A percentile compares a stretch with the other conserved stretches of the same genome.
Conservation (phyloP, 2,888 invertebrate species). For the Melieria picta region DNA sequence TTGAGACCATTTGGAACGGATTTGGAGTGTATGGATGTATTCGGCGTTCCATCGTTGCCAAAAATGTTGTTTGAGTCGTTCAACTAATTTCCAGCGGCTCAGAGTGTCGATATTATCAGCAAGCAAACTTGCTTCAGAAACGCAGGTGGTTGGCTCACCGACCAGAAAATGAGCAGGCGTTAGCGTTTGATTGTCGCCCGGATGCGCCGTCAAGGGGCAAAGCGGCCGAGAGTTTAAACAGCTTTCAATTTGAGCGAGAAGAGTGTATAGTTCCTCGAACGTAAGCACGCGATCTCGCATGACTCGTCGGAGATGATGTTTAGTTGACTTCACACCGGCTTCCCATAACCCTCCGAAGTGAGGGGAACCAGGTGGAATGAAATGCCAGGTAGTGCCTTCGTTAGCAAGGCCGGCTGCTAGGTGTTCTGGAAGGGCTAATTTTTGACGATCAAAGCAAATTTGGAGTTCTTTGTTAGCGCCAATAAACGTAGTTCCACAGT, state of each 20-base stretch:
- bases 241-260: constrained; percentile 27
- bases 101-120: background rate
- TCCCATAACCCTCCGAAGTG: too few relatives aligned
- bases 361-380: background rate
- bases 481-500: constrained; percentile 22
- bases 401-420: constrained; percentile 8
- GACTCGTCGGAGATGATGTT: constrained; percentile 22
- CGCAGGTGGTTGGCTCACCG: constrained; percentile 20
- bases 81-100: background rate
- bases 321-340: background rate
- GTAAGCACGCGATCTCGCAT: background rate
- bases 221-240: constrained; percentile 28
- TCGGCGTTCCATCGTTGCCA: constrained; percentile 38
- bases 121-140: constrained; percentile 16
- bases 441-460: constrained; percentile 8
- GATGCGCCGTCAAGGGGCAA: constrained; percentile 22
- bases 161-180: constrained; percentile 32
- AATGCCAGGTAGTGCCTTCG: constrained; percentile 1
- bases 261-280: constrained; percentile 21
- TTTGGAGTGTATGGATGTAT: constrained; percentile 22
- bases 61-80: constrained; percentile 37
- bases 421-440: constrained; percentile 1
- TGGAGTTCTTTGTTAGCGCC: constrained; percentile 19
- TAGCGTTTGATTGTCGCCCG: constrained; percentile 13
- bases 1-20: too few relatives aligned